These are phyloP conservation scores for Agrotis puta DNA, from an alignment of 2,888 invertebrate species.

Conservation along the genomic window DNA sequence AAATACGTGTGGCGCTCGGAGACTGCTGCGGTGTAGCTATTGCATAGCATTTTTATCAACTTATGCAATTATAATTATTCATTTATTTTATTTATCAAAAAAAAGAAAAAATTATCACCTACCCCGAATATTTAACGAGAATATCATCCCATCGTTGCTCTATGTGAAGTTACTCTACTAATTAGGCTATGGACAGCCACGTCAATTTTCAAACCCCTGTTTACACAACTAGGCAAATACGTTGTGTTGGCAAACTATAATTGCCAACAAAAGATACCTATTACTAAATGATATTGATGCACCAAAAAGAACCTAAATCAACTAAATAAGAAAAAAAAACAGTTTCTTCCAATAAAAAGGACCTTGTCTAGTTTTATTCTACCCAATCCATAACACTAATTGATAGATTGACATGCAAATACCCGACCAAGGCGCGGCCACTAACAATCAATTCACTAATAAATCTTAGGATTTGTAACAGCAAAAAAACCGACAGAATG, in stretches of 20 bases:
- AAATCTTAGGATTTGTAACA: slow-evolving; percentile 57
- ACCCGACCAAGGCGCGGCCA: slow-evolving; percentile 31
- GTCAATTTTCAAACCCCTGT: too few relatives aligned
- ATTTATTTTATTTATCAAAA: too few relatives aligned
- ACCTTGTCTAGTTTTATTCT: slow-evolving; percentile 33
- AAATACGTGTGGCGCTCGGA: too few relatives aligned
- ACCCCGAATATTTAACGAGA: too few relatives aligned
- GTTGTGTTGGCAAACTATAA: slow-evolving; percentile 11
- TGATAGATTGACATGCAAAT: slow-evolving; percentile 55
- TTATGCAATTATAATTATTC: too few relatives aligned
- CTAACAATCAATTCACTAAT: slow-evolving; percentile 55
- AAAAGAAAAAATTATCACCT: too few relatives aligned
- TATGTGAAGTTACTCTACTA: too few relatives aligned
- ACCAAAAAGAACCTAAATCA: slow-evolving; percentile 1
- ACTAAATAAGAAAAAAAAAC: slow-evolving; percentile 1
- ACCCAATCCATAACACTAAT: slow-evolving; percentile 40
- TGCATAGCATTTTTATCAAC: too few relatives aligned
- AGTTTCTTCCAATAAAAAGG: slow-evolving; percentile 10
- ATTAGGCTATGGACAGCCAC: too few relatives aligned
- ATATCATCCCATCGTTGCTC: too few relatives aligned
- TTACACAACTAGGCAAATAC: too few relatives aligned
- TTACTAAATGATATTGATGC: slow-evolving; percentile 11
- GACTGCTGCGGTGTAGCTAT: too few relatives aligned
- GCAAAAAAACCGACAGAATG: slow-evolving; percentile 52
- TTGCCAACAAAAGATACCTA: slow-evolving; percentile 8